phyloP scores from a whole-genome alignment of 2,113 vertebrate species.

The Columba janthina region DNA sequence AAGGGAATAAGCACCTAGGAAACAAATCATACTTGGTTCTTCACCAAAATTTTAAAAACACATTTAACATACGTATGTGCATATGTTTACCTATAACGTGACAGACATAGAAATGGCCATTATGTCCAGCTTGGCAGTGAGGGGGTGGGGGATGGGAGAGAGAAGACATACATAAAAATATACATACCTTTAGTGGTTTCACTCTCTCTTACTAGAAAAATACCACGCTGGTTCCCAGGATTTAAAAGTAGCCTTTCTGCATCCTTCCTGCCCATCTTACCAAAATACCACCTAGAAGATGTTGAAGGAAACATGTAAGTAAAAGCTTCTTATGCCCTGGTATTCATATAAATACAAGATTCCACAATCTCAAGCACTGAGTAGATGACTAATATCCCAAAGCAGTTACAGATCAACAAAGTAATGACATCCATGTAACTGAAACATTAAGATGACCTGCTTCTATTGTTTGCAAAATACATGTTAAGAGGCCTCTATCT shows the following conservation, averaged over 20 bases:
- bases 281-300: constrained; percentile 95
- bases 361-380: not conserved
- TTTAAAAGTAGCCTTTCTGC: constrained; percentile 94
- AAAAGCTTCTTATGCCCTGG: not conserved
- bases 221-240: constrained; percentile 93
- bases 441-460: not conserved
- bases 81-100: accelerated
- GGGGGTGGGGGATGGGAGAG: not conserved
- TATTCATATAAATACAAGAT: not conserved
- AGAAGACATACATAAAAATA: not conserved
- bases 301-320: not conserved
- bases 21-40: not conserved
- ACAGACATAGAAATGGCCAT: not conserved
- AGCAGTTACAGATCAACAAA: not conserved
- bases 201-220: constrained; percentile 95
- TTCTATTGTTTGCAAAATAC: not conserved
- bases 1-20: constrained; percentile 92
- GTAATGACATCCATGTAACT: not conserved
- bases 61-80: not conserved
- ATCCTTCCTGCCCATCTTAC: constrained; percentile 99
- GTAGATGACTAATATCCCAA: not conserved
- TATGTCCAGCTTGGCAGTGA: not conserved
- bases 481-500: not conserved
- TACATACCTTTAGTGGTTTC: constrained; percentile 98
- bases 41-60: not conserved